These are phyloP conservation scores for Cyanoliseus patagonus DNA, from an alignment of 2,113 vertebrate species.

Conservation along the genomic window DNA sequence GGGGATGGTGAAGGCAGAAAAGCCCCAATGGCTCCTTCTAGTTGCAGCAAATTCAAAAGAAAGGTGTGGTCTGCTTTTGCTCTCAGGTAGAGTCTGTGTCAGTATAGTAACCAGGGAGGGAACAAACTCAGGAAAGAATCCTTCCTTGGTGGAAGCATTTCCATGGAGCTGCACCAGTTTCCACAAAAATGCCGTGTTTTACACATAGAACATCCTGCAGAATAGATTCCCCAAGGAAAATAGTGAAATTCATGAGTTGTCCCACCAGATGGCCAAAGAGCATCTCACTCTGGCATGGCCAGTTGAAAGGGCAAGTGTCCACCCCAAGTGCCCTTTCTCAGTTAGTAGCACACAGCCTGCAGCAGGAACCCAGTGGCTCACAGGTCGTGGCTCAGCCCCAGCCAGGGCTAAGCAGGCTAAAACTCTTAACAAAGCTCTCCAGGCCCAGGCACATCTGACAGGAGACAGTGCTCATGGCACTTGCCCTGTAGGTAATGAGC, in stretches of 20 bases:
- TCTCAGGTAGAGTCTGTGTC: background rate
- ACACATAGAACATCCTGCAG: background rate
- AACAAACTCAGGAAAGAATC: background rate
- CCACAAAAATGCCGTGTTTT: background rate
- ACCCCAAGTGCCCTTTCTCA: background rate
- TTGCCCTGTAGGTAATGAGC: background rate
- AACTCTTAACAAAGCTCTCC: background rate
- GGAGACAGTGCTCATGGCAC: background rate
- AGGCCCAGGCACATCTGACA: background rate
- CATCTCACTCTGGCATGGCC: too few species aligned
- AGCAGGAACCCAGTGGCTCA: background rate
- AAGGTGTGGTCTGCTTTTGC: background rate
- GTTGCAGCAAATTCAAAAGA: background rate
- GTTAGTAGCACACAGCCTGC: background rate
- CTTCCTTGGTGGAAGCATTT: background rate
- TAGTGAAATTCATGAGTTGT: background rate
- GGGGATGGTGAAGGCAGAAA: background rate
- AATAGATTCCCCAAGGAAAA: background rate
- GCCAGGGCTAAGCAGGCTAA: background rate
- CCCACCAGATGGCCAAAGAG: background rate
- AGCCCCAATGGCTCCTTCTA: background rate
- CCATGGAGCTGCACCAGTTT: background rate
- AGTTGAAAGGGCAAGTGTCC: background rate
- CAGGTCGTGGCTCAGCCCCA: background rate
- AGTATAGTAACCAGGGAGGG: background rate